These are phyloP conservation scores for Naso thynnoides DNA, from an alignment of 2,797 vertebrate species.

Conservation along the genomic window DNA sequence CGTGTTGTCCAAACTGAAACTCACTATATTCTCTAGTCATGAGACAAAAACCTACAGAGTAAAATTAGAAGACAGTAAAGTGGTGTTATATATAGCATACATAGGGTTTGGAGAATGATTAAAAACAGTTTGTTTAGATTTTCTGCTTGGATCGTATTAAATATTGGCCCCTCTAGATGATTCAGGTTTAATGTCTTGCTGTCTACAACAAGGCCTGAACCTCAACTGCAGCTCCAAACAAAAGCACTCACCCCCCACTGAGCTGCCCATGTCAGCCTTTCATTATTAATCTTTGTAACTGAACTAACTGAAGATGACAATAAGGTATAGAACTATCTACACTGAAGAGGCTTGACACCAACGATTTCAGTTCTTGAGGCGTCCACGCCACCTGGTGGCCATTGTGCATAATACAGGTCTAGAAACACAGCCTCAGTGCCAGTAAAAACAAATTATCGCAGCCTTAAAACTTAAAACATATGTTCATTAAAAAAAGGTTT, in stretches of 20 bases:
- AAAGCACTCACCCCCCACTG: slow-evolving; percentile 25
- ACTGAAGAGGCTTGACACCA: not conserved
- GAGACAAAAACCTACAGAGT: not conserved
- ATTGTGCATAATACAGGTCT: not conserved
- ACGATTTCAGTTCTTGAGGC: slow-evolving; percentile 49
- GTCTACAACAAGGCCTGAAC: slow-evolving; percentile 8
- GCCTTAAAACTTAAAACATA: slow-evolving; percentile 22
- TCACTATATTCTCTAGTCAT: not conserved
- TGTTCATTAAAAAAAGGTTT: slow-evolving; percentile 8
- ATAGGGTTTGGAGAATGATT: slow-evolving; percentile 5
- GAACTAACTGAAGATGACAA: slow-evolving; percentile 28
- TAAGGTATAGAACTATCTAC: slow-evolving; percentile 23
- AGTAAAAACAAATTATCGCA: slow-evolving; percentile 41
- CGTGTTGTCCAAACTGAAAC: slow-evolving; percentile 17
- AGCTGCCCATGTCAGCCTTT: slow-evolving; percentile 30
- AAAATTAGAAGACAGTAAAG: slow-evolving; percentile 17
- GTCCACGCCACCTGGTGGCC: slow-evolving; percentile 78
- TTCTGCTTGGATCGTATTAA: slow-evolving; percentile 18
- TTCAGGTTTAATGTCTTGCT: slow-evolving; percentile 20
- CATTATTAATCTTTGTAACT: slow-evolving; percentile 39
- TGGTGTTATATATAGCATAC: not conserved
- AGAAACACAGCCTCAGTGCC: not conserved
- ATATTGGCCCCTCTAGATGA: slow-evolving; percentile 2
- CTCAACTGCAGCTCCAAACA: slow-evolving; percentile 24
- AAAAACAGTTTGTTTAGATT: slow-evolving; percentile 38